phyloP scores from a whole-genome alignment of 2,797 vertebrate species.

The Pipistrellus pipistrellus region DNA sequence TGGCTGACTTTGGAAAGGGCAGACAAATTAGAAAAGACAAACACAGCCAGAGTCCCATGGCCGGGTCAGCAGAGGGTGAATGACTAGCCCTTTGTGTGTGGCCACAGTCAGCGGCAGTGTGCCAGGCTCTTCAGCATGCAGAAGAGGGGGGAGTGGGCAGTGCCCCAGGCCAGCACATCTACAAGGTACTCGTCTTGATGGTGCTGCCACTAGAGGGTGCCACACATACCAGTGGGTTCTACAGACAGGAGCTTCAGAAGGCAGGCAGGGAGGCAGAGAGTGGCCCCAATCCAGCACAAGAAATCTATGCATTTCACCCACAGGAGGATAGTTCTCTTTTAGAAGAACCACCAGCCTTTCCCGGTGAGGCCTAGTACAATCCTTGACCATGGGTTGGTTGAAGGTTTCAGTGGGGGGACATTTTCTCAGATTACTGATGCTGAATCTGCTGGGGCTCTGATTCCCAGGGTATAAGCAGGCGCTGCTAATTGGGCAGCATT shows the following conservation, averaged over 20 bases:
- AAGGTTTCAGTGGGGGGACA: background rate
- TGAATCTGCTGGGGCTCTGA: background rate
- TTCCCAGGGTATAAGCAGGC: background rate
- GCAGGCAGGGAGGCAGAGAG: background rate
- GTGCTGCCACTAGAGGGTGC: background rate
- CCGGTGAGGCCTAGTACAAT: background rate
- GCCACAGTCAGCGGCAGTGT: background rate
- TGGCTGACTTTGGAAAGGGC: background rate
- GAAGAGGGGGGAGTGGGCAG: background rate
- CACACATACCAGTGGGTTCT: background rate
- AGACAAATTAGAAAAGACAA: conserved; percentile 3
- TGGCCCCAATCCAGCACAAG: background rate
- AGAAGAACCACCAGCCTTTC: background rate
- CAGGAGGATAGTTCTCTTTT: background rate
- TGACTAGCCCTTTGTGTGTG: background rate
- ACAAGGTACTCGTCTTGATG: background rate
- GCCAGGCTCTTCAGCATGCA: background rate
- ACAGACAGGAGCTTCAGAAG: background rate
- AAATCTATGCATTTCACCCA: background rate
- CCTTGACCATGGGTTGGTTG: background rate
- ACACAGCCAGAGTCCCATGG: background rate
- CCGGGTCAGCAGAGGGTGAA: background rate
- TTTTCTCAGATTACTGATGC: background rate
- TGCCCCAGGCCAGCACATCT: background rate
- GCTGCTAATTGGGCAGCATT: background rate